Base-by-base conservation (phyloP, 2,888 invertebrate genomes). In the Augochlorella aurata region DNA sequence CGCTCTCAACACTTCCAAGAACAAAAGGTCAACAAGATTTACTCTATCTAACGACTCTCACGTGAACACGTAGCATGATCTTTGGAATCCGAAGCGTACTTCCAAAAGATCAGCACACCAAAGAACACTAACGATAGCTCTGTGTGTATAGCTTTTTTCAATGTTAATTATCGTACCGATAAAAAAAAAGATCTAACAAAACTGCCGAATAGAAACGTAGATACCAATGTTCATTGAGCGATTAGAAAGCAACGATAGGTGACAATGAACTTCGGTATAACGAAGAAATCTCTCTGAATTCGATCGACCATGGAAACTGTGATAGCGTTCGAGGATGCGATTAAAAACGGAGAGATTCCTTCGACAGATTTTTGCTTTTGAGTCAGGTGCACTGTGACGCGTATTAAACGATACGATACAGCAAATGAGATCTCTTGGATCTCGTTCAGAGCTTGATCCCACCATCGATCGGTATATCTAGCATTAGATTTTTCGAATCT, bases 371-470 rank as follows among this genome's bases (percentile, higher is more conserved):
- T 29, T 54, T 54, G 79, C 79, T 83, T 79, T 29, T 14, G 69
- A 61, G 63, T 58, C 58, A 79, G 72, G 69, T 74, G 83, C 84
- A 84, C 84, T 84, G 79, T 74, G 77, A 77, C 79, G 82, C 82
- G 82, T 82, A 82, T 84, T 84, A 82, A 63, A 44, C 58, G 71
- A 82, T 82, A 70, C 73, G 71, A 79, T 79, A 38, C 38, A 77
- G 49, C 75, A 79, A 70, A 68, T 58, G 74, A 79, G 29, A 81
- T 52, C 16, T 50, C 24, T 50, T 21, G 58, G 47, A 38, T 38
- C 38, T 38, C 38, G 72, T 49, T 82, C 54, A 71, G 68, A 75
- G 82, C 72, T 78, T 81, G 66, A 78, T 73, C 74, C 74, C 54
- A 68, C 67, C 44, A 44, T 74, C 66, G 61, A 74, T 52, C 54